Evolutionary conservation across 2,113 vertebrate species (phyloP), one percentile per base, ranked within the genome.

Genomic region (Macaca nemestrina): DNA sequence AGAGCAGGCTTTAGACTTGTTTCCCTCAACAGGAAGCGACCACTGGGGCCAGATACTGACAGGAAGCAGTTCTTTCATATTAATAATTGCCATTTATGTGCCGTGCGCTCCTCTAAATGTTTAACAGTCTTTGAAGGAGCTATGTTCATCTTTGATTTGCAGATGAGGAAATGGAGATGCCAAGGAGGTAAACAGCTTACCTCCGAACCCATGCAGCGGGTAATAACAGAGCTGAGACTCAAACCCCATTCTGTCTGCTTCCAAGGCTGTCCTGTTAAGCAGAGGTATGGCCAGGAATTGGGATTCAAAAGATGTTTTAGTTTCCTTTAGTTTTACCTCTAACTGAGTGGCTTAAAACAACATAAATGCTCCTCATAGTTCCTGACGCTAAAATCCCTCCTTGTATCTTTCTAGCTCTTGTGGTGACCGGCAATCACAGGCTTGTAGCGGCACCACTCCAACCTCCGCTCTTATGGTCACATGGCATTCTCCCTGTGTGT

Each of bases 121-220:
- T 43, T 57, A 45, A 50, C 32, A 16, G 92, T 38, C 90, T 95
- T 55, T 76, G 76, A 87, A 90, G 27, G 27, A 70, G 4, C 7
- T 30, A 0, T 48, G 11, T 6, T 48, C 8, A 40, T 12, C 57
- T 82, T 38, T 11, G 5, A 61, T 52, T 88, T 76, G 40, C 61
- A 86, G 61, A 23, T 20, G 52, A 86, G 38, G 72, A 81, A 43
- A 43, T 8, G 20, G 78, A 93, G 48, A 76, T 8, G 7, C 57
- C 30, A 35, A n/a, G 14, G 16, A 83, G 10, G 30, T 8, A 32
- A 50, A 32, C 2, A 48, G 22, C 22, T 68, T n/a, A 75, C 13
- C 0, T 20, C 18, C 18, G 0, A 2, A 4, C 32, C n/a, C 45
- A 1, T 1, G 61, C 10, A 35, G 52, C 59, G 17, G 52, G 55